Conservation (phyloP, 2,113 vertebrate species). For the Sinosuthora webbiana region DNA sequence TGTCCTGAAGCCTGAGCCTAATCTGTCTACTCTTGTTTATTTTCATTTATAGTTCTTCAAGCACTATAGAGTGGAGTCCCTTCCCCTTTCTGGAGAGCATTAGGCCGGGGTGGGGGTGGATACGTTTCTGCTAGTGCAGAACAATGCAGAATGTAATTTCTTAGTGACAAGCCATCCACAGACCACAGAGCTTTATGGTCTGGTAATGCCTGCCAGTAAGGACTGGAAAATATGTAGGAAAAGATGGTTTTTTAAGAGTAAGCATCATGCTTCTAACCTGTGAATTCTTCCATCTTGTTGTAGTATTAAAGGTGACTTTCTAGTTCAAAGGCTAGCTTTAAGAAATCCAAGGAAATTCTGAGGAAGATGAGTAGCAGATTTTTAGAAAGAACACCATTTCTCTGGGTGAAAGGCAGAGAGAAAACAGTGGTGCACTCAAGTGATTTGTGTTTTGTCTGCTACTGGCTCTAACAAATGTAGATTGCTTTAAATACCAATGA, state of each 20-base stretch:
- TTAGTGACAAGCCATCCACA: not conserved
- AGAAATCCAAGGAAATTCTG: not conserved
- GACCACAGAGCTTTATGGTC: not conserved
- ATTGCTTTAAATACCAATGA: not conserved
- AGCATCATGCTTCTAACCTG: not conserved
- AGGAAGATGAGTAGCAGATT: not conserved
- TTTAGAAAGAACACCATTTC: not conserved
- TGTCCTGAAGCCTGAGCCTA: not conserved
- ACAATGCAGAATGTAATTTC: not conserved
- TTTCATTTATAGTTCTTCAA: not conserved
- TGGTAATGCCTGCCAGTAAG: not conserved
- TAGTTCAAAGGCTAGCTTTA: not conserved
- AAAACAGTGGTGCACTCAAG: not conserved
- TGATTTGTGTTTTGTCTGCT: not conserved
- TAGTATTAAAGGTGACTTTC: not conserved
- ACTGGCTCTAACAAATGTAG: not conserved
- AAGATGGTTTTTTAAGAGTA: not conserved
- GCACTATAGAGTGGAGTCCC: not conserved
- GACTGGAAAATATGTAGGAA: not conserved
- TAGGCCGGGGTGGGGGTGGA: rapidly evolving
- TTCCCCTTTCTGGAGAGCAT: not conserved
- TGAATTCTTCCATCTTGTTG: not conserved
- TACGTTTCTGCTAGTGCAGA: not conserved
- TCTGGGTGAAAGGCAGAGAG: not conserved
- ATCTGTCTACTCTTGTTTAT: not conserved